Conservation (phyloP, 2,888 invertebrate genomes). For the Protonemura montana region DNA sequence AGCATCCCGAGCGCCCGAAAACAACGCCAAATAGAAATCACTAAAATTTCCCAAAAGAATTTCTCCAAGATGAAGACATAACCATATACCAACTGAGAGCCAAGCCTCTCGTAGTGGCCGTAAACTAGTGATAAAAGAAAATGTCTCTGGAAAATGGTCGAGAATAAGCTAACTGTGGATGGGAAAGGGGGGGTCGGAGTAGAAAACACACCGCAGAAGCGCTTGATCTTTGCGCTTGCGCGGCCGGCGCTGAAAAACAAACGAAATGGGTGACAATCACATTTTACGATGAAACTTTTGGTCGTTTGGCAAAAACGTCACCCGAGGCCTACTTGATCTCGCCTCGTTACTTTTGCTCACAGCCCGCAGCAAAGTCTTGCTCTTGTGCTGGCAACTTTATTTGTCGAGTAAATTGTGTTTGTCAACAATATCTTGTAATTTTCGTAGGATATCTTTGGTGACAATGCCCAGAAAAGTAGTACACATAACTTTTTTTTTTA, state of each 20-base stretch:
- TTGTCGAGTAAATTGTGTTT: too few species aligned
- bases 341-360: too few species aligned
- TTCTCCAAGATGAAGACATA: background rate
- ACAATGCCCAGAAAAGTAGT: too few species aligned
- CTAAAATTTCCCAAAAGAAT: background rate
- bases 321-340: too few species aligned
- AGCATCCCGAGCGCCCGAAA: too few species aligned
- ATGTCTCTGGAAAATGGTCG: background rate
- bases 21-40: background rate
- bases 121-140: constrained; percentile 12
- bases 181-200: background rate
- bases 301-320: background rate
- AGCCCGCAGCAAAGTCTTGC: too few species aligned
- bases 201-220: background rate
- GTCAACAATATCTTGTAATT: too few species aligned
- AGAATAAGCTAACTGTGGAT: background rate
- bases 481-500: too few species aligned
- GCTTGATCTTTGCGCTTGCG: background rate
- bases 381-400: too few species aligned
- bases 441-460: too few species aligned
- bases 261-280: background rate
- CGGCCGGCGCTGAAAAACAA: background rate
- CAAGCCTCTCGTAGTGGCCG: background rate
- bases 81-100: background rate
- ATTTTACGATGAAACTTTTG: background rate